phyloP scores from a whole-genome alignment of 2,888 invertebrate genomes.

The Drosophila prostipennis region DNA sequence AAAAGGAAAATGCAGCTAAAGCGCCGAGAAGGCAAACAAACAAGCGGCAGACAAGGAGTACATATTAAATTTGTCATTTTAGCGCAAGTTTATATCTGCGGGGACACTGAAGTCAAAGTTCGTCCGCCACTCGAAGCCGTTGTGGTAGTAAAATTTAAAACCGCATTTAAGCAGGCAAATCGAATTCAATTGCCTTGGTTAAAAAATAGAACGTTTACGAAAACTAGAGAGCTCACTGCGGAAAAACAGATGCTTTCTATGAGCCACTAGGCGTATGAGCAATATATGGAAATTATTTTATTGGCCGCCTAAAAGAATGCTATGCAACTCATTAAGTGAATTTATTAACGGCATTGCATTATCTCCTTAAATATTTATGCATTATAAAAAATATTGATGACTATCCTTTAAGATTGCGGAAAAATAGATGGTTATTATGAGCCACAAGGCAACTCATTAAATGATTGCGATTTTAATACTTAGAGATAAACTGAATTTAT shows the following conservation, averaged over 20 bases:
- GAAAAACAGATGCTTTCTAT: neutral
- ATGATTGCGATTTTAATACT: too few relatives aligned
- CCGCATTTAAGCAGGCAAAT: conserved; percentile 56
- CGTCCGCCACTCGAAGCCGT: conserved; percentile 19
- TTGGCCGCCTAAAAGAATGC: neutral
- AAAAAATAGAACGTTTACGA: conserved; percentile 1
- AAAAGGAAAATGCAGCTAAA: conserved; percentile 50
- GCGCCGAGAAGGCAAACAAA: conserved; percentile 58
- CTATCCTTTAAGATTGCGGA: neutral
- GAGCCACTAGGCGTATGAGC: neutral
- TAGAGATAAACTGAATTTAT: too few relatives aligned
- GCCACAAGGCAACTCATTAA: too few relatives aligned
- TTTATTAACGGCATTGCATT: too few relatives aligned
- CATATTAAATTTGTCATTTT: conserved; percentile 78
- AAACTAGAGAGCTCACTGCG: neutral
- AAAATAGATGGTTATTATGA: too few relatives aligned
- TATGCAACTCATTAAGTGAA: neutral
- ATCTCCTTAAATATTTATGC: too few relatives aligned
- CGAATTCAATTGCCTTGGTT: conserved; percentile 37
- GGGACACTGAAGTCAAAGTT: conserved; percentile 37
- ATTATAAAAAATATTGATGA: neutral
- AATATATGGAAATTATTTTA: neutral
- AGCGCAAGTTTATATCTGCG: conserved; percentile 33
- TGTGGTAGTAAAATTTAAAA: conserved; percentile 54
- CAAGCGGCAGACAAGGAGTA: conserved; percentile 57